These are phyloP conservation scores for Oligia strigilis DNA, from an alignment of 2,888 invertebrate species.

Conservation along the genomic window DNA sequence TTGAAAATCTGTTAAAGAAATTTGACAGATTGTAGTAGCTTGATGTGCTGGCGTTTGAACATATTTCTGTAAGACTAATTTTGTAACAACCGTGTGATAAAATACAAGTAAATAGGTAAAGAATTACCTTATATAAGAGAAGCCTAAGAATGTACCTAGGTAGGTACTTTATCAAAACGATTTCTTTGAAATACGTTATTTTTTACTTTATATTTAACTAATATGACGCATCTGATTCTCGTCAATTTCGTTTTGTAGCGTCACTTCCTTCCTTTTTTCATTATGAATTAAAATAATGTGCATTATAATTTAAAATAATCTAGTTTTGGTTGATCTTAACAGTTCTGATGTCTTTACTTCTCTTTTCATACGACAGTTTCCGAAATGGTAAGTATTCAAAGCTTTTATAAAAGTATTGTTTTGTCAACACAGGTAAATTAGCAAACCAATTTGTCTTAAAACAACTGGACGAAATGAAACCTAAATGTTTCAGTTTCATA, in stretches of 20 bases:
- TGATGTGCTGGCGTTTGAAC: background rate
- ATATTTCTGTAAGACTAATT: constrained; percentile 70
- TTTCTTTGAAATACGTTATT: constrained; percentile 24
- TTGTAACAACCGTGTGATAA: constrained; percentile 49
- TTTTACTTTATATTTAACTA: constrained; percentile 18
- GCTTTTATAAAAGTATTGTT: background rate
- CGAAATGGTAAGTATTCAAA: background rate
- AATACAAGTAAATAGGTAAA: constrained; percentile 46
- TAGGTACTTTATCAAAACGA: constrained; percentile 39
- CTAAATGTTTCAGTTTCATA: background rate
- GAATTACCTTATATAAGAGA: constrained; percentile 30
- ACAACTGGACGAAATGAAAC: background rate
- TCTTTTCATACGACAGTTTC: background rate
- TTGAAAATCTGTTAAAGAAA: too few species aligned
- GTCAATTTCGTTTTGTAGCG: background rate
- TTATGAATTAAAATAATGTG: constrained; percentile 11
- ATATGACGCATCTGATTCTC: background rate
- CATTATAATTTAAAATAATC: constrained; percentile 30
- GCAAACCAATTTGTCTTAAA: background rate
- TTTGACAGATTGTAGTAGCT: too few species aligned
- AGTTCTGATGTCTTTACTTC: constrained; percentile 5
- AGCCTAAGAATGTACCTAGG: constrained; percentile 30
- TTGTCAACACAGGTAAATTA: background rate
- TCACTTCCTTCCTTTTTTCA: background rate
- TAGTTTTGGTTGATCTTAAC: constrained; percentile 43